phyloP scores from a whole-genome alignment of 2,113 vertebrate species.

The Chlamydotis undulata region DNA sequence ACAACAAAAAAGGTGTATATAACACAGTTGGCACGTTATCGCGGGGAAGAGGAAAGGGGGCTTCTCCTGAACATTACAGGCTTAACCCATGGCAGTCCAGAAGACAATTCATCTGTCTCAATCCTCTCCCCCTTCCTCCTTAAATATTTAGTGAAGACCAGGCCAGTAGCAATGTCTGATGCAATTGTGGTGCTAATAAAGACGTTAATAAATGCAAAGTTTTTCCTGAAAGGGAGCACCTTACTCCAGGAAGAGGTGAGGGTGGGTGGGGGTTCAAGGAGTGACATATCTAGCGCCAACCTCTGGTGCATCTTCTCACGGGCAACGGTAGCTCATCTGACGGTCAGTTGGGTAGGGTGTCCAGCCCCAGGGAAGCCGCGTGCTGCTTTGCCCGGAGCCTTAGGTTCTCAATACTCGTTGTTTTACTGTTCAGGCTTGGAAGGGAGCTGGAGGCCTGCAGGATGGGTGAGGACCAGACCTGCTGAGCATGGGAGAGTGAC shows the following conservation, averaged over 20 bases:
- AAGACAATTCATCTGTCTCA: constrained; percentile 36
- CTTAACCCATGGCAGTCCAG: constrained; percentile 21
- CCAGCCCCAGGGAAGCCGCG: constrained; percentile 92
- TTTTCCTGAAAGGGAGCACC: constrained; percentile 33
- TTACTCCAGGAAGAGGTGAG: neutral
- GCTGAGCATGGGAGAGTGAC: constrained; percentile 93
- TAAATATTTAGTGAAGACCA: neutral
- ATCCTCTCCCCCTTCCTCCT: constrained; percentile 33
- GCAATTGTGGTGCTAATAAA: neutral
- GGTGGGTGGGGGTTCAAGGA: neutral
- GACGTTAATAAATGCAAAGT: neutral
- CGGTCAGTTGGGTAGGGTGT: constrained; percentile 92
- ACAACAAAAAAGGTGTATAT: neutral
- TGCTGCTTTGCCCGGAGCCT: constrained; percentile 97
- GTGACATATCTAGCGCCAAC: neutral
- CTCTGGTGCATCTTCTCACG: neutral
- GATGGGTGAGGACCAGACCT: constrained; percentile 93
- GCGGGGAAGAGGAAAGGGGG: neutral
- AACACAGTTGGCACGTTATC: constrained; percentile 35
- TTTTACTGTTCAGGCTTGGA: constrained; percentile 96
- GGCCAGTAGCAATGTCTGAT: neutral
- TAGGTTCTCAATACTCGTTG: constrained; percentile 97
- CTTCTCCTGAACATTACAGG: neutral
- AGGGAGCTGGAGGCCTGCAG: constrained; percentile 85
- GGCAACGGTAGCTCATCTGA: neutral